A percentile compares a stretch with the other conserved stretches of the same genome.
Conservation (phyloP, 2,888 invertebrate species). For the Drosophila yooni region DNA sequence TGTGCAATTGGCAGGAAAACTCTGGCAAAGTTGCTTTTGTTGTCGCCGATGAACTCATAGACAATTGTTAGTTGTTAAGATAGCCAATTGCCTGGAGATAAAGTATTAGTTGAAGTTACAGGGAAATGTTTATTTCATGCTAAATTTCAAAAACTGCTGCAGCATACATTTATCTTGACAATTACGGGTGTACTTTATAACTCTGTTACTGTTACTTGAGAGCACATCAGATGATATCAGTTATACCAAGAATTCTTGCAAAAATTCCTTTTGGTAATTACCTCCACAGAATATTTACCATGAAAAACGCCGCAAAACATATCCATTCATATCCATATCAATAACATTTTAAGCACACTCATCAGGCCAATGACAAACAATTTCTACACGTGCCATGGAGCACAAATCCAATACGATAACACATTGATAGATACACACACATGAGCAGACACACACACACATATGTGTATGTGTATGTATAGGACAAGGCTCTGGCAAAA, state of each 20-base stretch:
- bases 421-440: conserved; percentile 1
- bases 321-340: conserved; percentile 46
- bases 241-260: not conserved
- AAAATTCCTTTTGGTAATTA: conserved; percentile 25
- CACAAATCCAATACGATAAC: conserved; percentile 50
- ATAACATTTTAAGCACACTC: conserved; percentile 63
- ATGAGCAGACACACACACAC: not conserved
- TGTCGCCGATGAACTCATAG: conserved; percentile 33
- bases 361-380: conserved; percentile 58
- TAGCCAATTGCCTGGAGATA: not conserved
- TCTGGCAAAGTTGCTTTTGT: conserved; percentile 15
- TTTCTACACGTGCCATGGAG: conserved; percentile 55
- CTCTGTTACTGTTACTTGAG: not conserved
- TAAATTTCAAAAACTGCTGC: not conserved
- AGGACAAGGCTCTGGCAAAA: conserved; percentile 33
- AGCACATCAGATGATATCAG: not conserved
- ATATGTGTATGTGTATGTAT: not conserved
- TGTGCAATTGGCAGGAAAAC: conserved; percentile 37
- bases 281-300: conserved; percentile 5
- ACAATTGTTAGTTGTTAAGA: conserved; percentile 6
- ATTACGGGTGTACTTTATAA: too few relatives aligned
- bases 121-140: not conserved
- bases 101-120: not conserved
- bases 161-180: not conserved
- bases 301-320: not conserved